These are phyloP conservation scores for Chelmon rostratus DNA, from an alignment of 2,797 vertebrate genomes.

Conservation along the genomic window DNA sequence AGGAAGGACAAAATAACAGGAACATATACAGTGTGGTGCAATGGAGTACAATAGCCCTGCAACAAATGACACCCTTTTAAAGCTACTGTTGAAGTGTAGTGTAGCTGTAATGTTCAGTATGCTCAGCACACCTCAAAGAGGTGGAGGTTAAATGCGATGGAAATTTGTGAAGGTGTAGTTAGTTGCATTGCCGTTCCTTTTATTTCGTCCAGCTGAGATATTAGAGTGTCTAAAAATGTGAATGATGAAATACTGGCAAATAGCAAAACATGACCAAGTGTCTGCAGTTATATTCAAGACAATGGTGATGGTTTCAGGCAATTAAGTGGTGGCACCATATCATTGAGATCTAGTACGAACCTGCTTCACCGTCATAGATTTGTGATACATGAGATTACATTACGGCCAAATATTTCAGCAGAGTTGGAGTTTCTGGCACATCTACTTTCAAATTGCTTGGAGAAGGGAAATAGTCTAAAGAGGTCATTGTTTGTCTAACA, in stretches of 20 bases:
- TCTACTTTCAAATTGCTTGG: too few species aligned
- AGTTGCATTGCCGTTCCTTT: neutral
- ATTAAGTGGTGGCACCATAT: neutral
- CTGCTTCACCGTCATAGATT: neutral
- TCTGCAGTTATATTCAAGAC: neutral
- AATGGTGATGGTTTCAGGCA: neutral
- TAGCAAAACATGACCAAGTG: neutral
- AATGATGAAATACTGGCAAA: neutral
- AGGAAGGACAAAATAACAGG: neutral
- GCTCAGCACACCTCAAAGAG: neutral
- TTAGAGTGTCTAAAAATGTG: neutral
- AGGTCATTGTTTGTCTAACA: too few species aligned
- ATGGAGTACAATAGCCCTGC: neutral
- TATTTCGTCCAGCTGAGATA: neutral
- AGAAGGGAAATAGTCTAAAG: too few species aligned
- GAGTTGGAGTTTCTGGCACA: too few species aligned
- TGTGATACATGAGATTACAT: neutral
- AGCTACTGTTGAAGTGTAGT: neutral
- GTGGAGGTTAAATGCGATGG: neutral
- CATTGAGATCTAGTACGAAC: neutral
- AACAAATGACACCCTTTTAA: slow-evolving; percentile 4
- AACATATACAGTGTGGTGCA: slow-evolving; percentile 6
- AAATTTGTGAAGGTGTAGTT: neutral
- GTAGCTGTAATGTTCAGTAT: slow-evolving; percentile 12
- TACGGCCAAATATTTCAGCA: neutral